These are phyloP conservation scores for Mus spretus DNA, from an alignment of 2,797 vertebrate species.

Conservation along the genomic window DNA sequence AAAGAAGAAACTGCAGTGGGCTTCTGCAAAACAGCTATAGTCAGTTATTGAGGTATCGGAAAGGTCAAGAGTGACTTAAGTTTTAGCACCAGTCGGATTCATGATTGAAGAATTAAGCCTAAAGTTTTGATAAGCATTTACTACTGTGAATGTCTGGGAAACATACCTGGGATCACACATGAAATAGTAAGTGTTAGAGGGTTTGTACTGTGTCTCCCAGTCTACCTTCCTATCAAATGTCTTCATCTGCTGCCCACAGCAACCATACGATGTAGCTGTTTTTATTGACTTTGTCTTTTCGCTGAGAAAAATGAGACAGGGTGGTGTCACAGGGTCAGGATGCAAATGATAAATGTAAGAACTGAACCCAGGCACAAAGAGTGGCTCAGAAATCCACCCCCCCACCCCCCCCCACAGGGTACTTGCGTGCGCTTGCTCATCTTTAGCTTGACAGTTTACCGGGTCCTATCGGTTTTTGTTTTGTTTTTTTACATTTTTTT, in stretches of 20 bases:
- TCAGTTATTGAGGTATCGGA: not conserved
- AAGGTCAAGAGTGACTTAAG: not conserved
- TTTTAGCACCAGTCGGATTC: not conserved
- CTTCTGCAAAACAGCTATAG: not conserved
- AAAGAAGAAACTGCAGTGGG: not conserved
- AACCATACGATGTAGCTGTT: not conserved
- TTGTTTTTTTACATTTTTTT: not conserved
- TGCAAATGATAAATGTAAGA: not conserved
- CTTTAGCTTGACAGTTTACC: not conserved
- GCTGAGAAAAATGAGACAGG: not conserved
- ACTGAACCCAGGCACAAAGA: not conserved
- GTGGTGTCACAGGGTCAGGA: not conserved
- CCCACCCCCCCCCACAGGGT: not conserved
- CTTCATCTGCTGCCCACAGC: not conserved
- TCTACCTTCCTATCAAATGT: not conserved
- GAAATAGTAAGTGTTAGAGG: not conserved
- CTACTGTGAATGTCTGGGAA: not conserved
- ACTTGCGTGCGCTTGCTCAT: not conserved
- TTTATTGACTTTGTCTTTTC: not conserved
- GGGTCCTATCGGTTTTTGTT: not conserved
- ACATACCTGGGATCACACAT: not conserved
- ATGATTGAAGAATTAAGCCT: not conserved
- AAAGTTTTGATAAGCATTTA: not conserved
- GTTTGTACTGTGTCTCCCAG: too few species aligned
- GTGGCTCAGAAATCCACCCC: not conserved